Percentiles rank a stretch among this genome's conserved stretches.
These are phyloP conservation scores for Patiria miniata DNA, from an alignment of 35 echinoderm and acorn worm species.

Conservation along the genomic window DNA sequence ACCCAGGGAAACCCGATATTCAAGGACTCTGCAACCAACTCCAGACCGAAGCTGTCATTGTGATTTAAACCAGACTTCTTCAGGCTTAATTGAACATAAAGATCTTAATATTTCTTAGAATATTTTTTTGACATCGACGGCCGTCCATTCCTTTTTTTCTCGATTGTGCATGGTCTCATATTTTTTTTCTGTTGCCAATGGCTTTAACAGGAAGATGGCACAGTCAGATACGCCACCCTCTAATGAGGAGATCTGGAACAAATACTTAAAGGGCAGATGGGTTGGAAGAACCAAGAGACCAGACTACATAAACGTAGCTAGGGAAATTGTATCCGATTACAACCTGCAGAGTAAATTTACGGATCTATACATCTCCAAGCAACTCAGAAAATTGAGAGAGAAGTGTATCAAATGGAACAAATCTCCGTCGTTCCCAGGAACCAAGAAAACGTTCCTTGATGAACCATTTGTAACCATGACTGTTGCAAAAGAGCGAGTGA, in stretches of 20 bases:
- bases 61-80: too few relatives aligned
- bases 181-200: too few relatives aligned
- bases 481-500: not conserved
- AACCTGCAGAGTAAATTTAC: not conserved
- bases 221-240: not conserved
- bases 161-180: too few relatives aligned
- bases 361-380: not conserved
- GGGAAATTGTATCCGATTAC: not conserved
- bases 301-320: not conserved
- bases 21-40: too few relatives aligned
- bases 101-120: too few relatives aligned
- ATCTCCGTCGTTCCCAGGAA: not conserved
- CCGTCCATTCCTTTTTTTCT: too few relatives aligned
- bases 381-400: not conserved
- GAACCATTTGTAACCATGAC: not conserved
- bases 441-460: not conserved
- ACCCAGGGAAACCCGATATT: too few relatives aligned
- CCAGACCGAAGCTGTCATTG: too few relatives aligned
- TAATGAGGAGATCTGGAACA: not conserved
- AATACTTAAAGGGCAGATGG: not conserved
- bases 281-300: not conserved
- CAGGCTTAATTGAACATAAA: too few relatives aligned
- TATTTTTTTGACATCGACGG: too few relatives aligned
- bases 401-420: not conserved
- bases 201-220: too few relatives aligned